Evolutionary conservation across 2,888 invertebrate genomes (phyloP).

Genomic region (Mesochorus sp.): DNA sequence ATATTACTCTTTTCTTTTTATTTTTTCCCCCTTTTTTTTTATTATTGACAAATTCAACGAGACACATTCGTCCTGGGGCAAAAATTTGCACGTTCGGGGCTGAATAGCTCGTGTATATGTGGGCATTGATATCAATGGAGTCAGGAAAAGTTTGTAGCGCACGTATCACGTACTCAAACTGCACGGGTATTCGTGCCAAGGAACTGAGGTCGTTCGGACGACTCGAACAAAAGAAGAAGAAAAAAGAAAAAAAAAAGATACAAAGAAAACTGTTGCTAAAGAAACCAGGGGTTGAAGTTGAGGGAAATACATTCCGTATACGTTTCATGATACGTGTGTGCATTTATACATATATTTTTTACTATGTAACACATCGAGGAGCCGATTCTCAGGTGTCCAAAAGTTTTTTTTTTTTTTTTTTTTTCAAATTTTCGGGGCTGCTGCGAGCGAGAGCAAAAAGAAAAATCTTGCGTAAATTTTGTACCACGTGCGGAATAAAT

Average conservation of each 20-base stretch:
- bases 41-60: too few species aligned
- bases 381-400: slow-evolving; percentile 24
- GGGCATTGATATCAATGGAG: slow-evolving; percentile 38
- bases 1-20: too few species aligned
- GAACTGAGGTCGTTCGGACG: slow-evolving; percentile 17
- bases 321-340: not conserved
- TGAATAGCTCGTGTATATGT: not conserved
- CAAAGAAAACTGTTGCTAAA: slow-evolving; percentile 45
- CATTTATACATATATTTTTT: not conserved
- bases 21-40: too few species aligned
- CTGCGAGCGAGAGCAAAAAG: not conserved
- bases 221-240: not conserved
- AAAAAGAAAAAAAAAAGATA: slow-evolving; percentile 30
- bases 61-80: not conserved
- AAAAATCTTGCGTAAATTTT: not conserved
- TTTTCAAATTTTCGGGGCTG: slow-evolving; percentile 21
- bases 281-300: slow-evolving; percentile 42
- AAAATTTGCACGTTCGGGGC: not conserved
- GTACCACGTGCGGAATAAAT: too few species aligned
- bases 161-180: slow-evolving; percentile 17
- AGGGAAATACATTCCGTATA: slow-evolving; percentile 24
- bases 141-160: slow-evolving; percentile 27
- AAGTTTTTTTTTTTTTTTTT: too few species aligned
- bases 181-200: slow-evolving; percentile 14
- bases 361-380: slow-evolving; percentile 17